Percentiles rank a stretch among this genome's conserved stretches.
These are phyloP conservation scores for Apomyelois bistriatella DNA, from an alignment of 2,888 invertebrate species.

Conservation along the genomic window DNA sequence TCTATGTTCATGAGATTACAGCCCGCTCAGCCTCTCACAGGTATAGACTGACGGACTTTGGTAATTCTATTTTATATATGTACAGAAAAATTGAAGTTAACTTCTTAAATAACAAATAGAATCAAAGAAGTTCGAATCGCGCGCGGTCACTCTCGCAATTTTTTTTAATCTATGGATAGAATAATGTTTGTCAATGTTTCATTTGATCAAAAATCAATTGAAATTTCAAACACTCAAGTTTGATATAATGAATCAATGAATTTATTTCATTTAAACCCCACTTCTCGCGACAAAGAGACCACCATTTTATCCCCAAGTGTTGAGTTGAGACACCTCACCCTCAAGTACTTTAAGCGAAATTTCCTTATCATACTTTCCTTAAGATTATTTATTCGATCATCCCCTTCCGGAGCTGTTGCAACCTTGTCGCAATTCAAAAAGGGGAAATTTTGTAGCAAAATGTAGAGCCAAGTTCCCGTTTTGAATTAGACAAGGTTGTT, in stretches of 20 bases:
- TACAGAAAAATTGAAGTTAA: no score
- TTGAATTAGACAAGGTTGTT: conserved; percentile 29
- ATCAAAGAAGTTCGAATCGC: no score
- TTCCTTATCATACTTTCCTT: conserved; percentile 38
- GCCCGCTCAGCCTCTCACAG: no score
- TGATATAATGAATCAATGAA: background rate
- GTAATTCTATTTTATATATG: no score
- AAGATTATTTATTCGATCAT: conserved; percentile 39
- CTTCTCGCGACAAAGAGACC: conserved; percentile 19
- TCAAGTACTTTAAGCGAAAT: conserved; percentile 37
- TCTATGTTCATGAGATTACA: no score
- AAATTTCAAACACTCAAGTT: background rate
- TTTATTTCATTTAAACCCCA: conserved; percentile 8
- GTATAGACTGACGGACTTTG: no score
- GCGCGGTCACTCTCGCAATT: no score
- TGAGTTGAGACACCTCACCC: conserved; percentile 31
- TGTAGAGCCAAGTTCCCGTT: background rate
- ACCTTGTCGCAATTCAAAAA: conserved; percentile 29
- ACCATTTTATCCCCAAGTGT: conserved; percentile 30
- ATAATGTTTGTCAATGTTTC: no score
- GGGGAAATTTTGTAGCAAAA: background rate
- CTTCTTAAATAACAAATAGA: no score
- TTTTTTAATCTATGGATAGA: no score
- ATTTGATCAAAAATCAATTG: no score
- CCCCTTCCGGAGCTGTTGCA: conserved; percentile 24